Evolutionary conservation across 2,888 invertebrate species (phyloP).

Genomic region (Drosophila cognata): DNA sequence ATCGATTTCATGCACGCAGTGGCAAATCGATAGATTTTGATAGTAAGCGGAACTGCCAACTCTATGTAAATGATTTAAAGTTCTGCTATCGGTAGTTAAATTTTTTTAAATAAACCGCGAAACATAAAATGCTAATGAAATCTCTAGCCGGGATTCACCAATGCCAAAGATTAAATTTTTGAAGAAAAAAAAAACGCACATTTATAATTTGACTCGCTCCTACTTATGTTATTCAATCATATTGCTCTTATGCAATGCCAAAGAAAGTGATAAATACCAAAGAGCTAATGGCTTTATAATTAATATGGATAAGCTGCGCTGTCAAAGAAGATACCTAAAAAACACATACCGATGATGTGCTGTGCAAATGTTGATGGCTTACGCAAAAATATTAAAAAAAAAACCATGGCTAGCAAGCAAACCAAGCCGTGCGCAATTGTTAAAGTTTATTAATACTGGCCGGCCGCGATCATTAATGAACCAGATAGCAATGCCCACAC

Average conservation of each 20-base stretch:
- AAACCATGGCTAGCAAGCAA: constrained; percentile 53
- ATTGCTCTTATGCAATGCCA: constrained; percentile 28
- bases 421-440: constrained; percentile 59
- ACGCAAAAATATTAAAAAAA: constrained; percentile 56
- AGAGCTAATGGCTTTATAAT: constrained; percentile 50
- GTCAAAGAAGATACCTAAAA: constrained; percentile 27
- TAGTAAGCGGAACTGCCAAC: constrained; percentile 35
- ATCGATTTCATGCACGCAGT: neutral
- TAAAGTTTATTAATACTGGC: constrained; percentile 53
- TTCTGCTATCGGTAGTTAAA: neutral
- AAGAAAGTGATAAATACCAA: constrained; percentile 32
- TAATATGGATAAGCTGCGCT: constrained; percentile 46
- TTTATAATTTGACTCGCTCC: neutral
- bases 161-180: neutral
- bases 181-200: neutral
- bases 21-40: neutral
- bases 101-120: neutral
- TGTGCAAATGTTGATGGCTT: constrained; percentile 41
- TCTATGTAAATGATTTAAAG: neutral
- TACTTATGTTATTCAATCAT: constrained; percentile 16
- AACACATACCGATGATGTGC: constrained; percentile 10
- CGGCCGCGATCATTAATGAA: constrained; percentile 67
- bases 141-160: neutral
- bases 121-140: neutral
- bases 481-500: constrained; percentile 67